These are phyloP conservation scores for Megaceryle alcyon DNA, from an alignment of 2,797 vertebrate genomes.

Conservation along the genomic window DNA sequence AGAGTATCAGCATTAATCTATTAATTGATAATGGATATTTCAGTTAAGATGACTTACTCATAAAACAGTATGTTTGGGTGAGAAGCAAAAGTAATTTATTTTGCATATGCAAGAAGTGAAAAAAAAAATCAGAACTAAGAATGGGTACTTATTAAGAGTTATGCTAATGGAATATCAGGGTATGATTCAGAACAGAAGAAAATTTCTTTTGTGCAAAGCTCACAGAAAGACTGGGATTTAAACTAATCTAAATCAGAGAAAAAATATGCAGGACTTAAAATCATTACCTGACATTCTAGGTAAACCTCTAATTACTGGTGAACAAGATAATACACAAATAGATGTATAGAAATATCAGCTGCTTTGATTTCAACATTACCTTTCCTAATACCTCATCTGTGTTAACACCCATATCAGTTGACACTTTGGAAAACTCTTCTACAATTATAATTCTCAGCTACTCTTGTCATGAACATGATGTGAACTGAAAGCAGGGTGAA, in stretches of 20 bases:
- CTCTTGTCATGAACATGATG: rapidly evolving
- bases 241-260: not conserved
- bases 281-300: not conserved
- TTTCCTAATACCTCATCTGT: not conserved
- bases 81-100: not conserved
- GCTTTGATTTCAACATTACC: not conserved
- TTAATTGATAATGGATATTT: not conserved
- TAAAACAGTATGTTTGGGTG: not conserved
- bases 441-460: not conserved
- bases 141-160: not conserved
- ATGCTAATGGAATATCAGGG: not conserved
- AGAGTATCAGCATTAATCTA: not conserved
- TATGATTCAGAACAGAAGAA: not conserved
- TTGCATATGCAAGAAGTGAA: not conserved
- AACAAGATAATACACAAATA: not conserved
- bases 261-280: not conserved
- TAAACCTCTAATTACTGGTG: not conserved
- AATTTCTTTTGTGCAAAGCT: not conserved
- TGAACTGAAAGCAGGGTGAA: not conserved
- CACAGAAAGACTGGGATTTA: not conserved
- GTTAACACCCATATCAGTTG: not conserved
- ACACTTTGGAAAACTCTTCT: not conserved
- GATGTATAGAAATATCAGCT: not conserved
- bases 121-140: not conserved
- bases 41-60: not conserved